These are phyloP conservation scores for Xenopus tropicalis DNA, from an alignment of 2,113 vertebrate genomes.

Conservation along the genomic window DNA sequence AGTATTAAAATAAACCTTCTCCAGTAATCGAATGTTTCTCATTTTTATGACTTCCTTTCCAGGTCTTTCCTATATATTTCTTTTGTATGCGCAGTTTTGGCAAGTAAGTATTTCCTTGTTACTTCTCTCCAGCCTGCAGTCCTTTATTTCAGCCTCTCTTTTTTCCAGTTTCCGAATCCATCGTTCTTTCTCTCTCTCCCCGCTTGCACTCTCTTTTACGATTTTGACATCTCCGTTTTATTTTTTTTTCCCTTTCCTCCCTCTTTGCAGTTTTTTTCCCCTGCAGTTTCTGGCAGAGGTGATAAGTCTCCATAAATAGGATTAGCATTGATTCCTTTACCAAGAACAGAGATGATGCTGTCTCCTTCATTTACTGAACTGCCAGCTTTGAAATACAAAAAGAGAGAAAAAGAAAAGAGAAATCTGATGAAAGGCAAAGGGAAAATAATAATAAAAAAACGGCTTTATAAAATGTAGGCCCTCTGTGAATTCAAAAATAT, in stretches of 20 bases:
- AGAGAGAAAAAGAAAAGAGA: conserved; percentile 80
- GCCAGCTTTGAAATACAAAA: conserved; percentile 99
- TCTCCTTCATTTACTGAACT: conserved; percentile 99
- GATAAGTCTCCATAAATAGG: conserved; percentile 99
- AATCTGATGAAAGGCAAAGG: conserved; percentile 74
- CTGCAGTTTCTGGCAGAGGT: conserved; percentile 98
- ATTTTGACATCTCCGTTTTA: conserved; percentile 97
- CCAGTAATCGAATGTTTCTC: no score
- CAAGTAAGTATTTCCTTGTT: background rate
- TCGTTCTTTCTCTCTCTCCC: background rate
- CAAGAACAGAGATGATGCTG: conserved; percentile 99
- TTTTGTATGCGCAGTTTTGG: background rate
- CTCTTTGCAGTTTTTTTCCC: conserved; percentile 35
- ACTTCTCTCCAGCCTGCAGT: background rate
- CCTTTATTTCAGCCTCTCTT: background rate
- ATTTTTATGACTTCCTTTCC: no score
- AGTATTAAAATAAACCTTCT: no score
- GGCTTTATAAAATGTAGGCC: conserved; percentile 71
- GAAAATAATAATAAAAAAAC: conserved; percentile 77
- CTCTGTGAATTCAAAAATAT: conserved; percentile 62
- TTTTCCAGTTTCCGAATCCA: background rate
- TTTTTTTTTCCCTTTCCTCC: conserved; percentile 59
- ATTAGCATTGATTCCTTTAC: conserved; percentile 99
- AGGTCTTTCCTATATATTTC: no score
- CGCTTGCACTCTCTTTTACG: conserved; percentile 58